Base-by-base conservation (phyloP, 2,113 vertebrate genomes). In the Mesitornis unicolor region DNA sequence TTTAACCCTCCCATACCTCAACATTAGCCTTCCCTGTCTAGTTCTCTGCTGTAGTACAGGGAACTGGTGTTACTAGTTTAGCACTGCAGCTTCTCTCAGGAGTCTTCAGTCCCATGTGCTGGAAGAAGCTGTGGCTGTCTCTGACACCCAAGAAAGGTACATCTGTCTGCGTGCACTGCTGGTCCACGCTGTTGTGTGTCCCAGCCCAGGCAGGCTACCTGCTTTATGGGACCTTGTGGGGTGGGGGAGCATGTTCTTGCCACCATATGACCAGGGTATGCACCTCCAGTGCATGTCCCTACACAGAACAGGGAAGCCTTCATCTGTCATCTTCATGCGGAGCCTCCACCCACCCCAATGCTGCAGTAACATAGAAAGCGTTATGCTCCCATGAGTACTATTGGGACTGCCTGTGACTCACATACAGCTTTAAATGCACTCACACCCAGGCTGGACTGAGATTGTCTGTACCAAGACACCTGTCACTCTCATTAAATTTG, bases 161-260 rank as follows among this genome's bases (percentile, higher is more conserved):
- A 3, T 26, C n/a, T 17, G 11, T 64, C n/a, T 84, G 50, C 45
- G 50, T 35, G 13, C 12, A 15, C 57, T 56, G 48, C 82, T 56
- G 61, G 17, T 51, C 63, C 40, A 19, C 0, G 1, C 12, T 5
- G 0, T 11, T 48, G 17, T 43, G 45, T 40, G 25, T 48, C 47
- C 78, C 40, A 65, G 80, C 22, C 28, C 21, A 11, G 4, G 26
- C 11, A 10, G 1, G 9, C 57, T 87, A 65, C 56, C 43, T 60
- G 4, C n/a, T 15, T 74, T 35, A 20, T 1, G 6, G 35, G 38
- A 70, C 33, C 35, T 67, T 38, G n/a, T n/a, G n/a, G n/a, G n/a
- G n/a, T 7, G 42, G 28, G n/a, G 21, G 24, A 45, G 19, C 1
- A 13, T 16, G 47, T 19, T 87, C 51, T 50, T 82, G 57, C 36